These are phyloP conservation scores for Oncorhynchus nerka DNA, from an alignment of 2,113 vertebrate genomes.

Conservation along the genomic window DNA sequence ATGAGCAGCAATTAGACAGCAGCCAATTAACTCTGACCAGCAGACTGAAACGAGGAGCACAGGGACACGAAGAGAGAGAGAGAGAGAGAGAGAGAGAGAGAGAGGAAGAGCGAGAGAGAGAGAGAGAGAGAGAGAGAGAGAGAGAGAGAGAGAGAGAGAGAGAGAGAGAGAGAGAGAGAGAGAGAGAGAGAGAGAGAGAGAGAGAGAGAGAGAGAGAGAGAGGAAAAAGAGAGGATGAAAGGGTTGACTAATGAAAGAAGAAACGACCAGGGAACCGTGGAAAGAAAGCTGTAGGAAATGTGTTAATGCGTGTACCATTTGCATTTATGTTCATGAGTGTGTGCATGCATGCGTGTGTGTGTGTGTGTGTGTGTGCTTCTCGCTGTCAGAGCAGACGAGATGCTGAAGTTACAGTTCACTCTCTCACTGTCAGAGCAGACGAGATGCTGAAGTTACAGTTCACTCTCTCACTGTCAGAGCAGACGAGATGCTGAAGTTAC, in stretches of 20 bases:
- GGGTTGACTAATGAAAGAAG: background rate
- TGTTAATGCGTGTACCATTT: background rate
- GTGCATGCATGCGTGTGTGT: background rate
- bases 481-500: too few relatives aligned
- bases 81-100: background rate
- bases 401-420: too few relatives aligned
- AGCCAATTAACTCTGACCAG: constrained; percentile 74
- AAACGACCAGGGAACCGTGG: background rate
- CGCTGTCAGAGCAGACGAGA: too few relatives aligned
- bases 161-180: too few relatives aligned
- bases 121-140: background rate
- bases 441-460: too few relatives aligned
- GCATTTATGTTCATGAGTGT: background rate
- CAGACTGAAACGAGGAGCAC: constrained; percentile 63
- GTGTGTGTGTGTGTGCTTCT: constrained; percentile 22
- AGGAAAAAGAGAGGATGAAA: background rate
- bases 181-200: too few relatives aligned
- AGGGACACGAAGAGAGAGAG: constrained; percentile 5
- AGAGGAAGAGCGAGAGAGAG: background rate
- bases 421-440: too few relatives aligned
- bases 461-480: too few relatives aligned
- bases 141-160: too few relatives aligned
- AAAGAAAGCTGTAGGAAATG: background rate
- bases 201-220: background rate
- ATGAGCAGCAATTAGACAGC: constrained; percentile 74